Conservation (phyloP, 2,113 vertebrate genomes). For the Motacilla alba region DNA sequence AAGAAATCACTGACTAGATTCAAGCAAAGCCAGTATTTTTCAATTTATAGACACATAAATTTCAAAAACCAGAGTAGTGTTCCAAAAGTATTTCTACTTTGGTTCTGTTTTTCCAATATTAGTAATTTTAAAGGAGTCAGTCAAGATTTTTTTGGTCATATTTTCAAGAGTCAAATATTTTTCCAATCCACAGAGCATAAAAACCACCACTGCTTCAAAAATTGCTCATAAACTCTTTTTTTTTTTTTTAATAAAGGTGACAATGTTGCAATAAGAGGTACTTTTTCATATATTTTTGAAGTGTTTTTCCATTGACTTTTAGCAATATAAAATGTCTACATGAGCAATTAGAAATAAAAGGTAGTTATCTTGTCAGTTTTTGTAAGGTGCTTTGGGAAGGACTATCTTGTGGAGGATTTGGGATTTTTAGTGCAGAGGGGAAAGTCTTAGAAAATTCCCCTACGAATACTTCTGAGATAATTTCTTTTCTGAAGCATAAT, state of each 20-base stretch:
- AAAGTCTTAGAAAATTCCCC: neutral
- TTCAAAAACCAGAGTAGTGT: neutral
- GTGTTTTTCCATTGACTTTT: neutral
- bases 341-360: neutral
- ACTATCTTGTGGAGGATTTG: neutral
- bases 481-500: neutral
- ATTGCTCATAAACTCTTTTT: neutral
- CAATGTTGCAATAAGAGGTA: neutral
- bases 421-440: neutral
- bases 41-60: neutral
- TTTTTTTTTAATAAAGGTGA: neutral
- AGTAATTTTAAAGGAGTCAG: neutral
- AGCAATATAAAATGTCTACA: neutral
- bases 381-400: neutral
- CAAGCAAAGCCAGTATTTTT: neutral
- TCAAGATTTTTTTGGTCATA: neutral
- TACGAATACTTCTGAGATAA: neutral
- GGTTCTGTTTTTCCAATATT: neutral
- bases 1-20: neutral
- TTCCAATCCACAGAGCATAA: neutral
- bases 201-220: neutral
- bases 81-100: neutral
- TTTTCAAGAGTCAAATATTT: neutral
- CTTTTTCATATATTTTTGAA: neutral
- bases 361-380: neutral